A percentile compares a stretch with the other conserved stretches of the same genome.
phyloP scores from a whole-genome alignment of 2,797 vertebrate species.

The Clarias laeviceps region DNA sequence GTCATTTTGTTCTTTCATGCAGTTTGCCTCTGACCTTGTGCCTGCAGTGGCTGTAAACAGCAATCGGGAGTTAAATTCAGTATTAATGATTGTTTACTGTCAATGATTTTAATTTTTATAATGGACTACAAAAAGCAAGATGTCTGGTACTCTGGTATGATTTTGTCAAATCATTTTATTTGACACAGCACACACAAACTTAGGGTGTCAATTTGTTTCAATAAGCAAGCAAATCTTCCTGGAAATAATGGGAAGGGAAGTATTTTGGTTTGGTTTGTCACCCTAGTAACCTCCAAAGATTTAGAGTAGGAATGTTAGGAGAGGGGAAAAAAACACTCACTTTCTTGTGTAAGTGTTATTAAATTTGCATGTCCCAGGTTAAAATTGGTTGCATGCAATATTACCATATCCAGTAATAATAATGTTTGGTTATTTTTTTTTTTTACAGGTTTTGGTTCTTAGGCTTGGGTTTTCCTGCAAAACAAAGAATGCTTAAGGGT shows the following conservation, averaged over 20 bases:
- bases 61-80: not conserved
- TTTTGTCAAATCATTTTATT: not conserved
- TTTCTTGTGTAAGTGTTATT: not conserved
- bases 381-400: not conserved
- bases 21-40: not conserved
- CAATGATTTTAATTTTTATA: not conserved
- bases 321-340: not conserved
- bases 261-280: not conserved
- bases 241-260: not conserved
- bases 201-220: not conserved
- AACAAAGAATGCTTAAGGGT: not conserved
- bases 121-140: not conserved
- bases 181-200: not conserved
- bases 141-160: not conserved
- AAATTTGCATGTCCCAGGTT: not conserved
- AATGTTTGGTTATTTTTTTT: not conserved
- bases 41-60: not conserved
- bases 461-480: not conserved
- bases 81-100: not conserved
- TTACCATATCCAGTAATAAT: too few species aligned
- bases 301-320: not conserved
- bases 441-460: not conserved
- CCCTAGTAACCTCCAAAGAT: not conserved
- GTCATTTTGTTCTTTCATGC: not conserved
- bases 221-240: not conserved